These are phyloP conservation scores for Pelmatolapia mariae DNA, from an alignment of 2,113 vertebrate species.

Conservation along the genomic window DNA sequence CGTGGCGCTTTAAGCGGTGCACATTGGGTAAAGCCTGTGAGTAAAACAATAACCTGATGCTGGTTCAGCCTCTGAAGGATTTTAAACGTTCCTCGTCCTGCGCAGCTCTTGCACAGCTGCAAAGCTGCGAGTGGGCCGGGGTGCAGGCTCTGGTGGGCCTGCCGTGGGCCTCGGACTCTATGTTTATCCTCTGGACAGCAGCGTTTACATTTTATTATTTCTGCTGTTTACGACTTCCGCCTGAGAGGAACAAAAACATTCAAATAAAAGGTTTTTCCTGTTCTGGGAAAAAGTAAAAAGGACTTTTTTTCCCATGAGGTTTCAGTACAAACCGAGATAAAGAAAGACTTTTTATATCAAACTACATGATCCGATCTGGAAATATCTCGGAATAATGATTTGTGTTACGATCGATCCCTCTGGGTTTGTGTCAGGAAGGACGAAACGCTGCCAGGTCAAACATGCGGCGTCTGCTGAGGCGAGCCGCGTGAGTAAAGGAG, in stretches of 20 bases:
- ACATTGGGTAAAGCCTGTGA: neutral
- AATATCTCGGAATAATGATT: neutral
- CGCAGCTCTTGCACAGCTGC: neutral
- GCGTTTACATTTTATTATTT: neutral
- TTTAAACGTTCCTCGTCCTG: neutral
- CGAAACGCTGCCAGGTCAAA: neutral
- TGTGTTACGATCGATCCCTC: neutral
- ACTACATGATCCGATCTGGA: neutral
- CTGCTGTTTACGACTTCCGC: rapidly evolving
- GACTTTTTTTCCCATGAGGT: rapidly evolving
- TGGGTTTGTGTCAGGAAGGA: neutral
- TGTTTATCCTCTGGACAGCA: neutral
- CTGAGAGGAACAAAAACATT: rapidly evolving
- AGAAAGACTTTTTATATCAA: neutral
- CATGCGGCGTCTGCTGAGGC: neutral
- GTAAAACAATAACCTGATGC: neutral
- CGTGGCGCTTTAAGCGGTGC: rapidly evolving
- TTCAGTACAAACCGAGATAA: neutral
- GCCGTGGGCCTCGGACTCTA: neutral
- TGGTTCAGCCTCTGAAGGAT: neutral
- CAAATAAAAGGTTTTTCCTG: neutral
- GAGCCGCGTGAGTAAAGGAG: neutral
- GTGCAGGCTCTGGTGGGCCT: neutral
- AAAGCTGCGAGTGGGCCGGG: neutral
- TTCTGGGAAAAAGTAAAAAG: neutral